Evolutionary conservation across 2,888 invertebrate species (phyloP).

Genomic region (Xestia c-nigrum): DNA sequence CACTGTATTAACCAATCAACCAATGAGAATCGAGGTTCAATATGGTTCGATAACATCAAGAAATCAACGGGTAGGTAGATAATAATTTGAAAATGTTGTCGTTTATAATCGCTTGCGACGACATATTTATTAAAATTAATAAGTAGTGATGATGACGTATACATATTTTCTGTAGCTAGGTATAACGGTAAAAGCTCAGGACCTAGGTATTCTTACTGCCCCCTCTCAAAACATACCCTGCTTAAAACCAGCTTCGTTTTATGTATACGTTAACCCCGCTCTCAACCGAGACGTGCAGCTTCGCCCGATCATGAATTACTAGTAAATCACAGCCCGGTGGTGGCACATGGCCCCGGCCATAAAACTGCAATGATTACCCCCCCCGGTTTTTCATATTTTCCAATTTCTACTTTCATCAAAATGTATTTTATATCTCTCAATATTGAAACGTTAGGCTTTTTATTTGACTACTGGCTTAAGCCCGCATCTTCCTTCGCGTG

Average conservation of each 20-base stretch:
- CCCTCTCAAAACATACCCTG: not conserved
- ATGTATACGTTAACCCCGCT: not conserved
- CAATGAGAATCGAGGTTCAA: too few relatives aligned
- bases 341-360: conserved; percentile 28
- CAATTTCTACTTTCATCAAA: conserved; percentile 17
- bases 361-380: conserved; percentile 37
- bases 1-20: too few relatives aligned
- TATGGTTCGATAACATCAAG: too few relatives aligned
- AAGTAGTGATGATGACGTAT: too few relatives aligned
- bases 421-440: conserved; percentile 16
- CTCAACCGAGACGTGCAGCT: conserved; percentile 26
- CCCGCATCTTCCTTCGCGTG: conserved; percentile 5
- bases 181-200: not conserved
- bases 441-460: conserved; percentile 35
- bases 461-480: conserved; percentile 34
- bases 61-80: too few relatives aligned
- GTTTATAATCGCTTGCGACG: too few relatives aligned
- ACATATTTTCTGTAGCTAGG: not conserved
- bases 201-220: not conserved
- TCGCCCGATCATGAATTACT: conserved; percentile 25
- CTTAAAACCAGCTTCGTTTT: not conserved
- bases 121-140: too few relatives aligned
- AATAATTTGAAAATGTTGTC: too few relatives aligned
- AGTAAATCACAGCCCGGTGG: conserved; percentile 41
- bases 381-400: conserved; percentile 21